A percentile compares a stretch with the other conserved stretches of the same genome.
phyloP scores from a whole-genome alignment of 2,888 invertebrate genomes.

The Harpalus rufipes region DNA sequence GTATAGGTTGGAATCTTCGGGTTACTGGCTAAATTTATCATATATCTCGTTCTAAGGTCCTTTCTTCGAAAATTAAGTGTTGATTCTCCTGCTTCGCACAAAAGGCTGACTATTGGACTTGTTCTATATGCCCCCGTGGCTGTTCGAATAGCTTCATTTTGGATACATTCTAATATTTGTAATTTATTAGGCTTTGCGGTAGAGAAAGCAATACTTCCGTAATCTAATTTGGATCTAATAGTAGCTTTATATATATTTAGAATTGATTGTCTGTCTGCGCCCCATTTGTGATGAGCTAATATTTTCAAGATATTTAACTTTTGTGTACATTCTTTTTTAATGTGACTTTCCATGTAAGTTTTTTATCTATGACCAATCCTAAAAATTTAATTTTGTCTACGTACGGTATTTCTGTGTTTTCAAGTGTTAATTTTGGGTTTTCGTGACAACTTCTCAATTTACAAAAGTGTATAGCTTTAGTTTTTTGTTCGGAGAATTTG shows the following conservation, averaged over 20 bases:
- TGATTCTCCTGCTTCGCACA: conserved; percentile 8
- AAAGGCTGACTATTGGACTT: conserved; percentile 5
- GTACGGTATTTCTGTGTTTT: too few species aligned
- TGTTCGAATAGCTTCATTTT: conserved; percentile 12
- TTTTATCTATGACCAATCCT: too few species aligned
- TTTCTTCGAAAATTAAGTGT: neutral
- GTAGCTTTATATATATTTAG: neutral
- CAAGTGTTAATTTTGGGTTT: too few species aligned
- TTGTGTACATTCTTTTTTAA: too few species aligned
- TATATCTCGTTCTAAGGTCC: neutral
- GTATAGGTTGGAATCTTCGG: neutral
- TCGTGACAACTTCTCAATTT: too few species aligned
- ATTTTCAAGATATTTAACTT: too few species aligned
- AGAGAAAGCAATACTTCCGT: neutral
- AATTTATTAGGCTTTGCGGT: neutral
- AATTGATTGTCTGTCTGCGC: neutral
- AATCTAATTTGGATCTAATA: neutral
- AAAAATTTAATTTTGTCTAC: too few species aligned
- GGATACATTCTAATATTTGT: conserved; percentile 1
- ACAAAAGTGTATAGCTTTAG: too few species aligned
- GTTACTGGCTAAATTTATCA: neutral
- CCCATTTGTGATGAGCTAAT: too few species aligned
- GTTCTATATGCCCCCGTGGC: conserved; percentile 3
- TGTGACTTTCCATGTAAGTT: too few species aligned
- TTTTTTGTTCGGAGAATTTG: too few species aligned